Percentiles rank a stretch among this genome's conserved stretches.
Evolutionary conservation across 1,140 invertebrate species (phyloP).

Genomic region (Sarcophaga bullata): DNA sequence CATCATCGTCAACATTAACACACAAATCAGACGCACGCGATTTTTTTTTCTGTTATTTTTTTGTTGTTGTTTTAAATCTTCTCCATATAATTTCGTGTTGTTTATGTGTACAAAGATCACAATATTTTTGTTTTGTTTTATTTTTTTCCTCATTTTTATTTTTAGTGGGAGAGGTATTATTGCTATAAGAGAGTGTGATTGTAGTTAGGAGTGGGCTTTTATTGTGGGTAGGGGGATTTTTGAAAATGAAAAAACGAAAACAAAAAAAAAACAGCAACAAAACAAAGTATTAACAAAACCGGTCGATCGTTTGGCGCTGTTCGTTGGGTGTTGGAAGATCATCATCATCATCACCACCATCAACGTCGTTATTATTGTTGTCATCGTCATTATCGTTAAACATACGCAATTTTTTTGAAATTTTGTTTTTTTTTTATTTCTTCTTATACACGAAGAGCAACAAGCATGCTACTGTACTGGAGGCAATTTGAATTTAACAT

Average conservation of each 20-base stretch:
- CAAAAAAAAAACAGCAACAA: neutral
- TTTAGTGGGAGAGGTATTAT: neutral
- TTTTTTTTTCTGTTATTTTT: conserved; percentile 30
- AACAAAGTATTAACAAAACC: neutral
- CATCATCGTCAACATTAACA: conserved; percentile 15
- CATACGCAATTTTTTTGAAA: conserved; percentile 11
- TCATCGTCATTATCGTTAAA: conserved; percentile 17
- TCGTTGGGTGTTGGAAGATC: conserved; percentile 8
- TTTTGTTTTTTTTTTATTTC: too few relatives aligned
- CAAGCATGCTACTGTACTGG: too few relatives aligned
- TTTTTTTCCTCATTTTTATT: neutral
- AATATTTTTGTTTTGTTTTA: neutral
- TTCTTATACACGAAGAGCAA: too few relatives aligned
- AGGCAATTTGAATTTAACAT: too few relatives aligned
- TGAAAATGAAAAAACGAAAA: neutral
- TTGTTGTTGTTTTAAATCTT: neutral
- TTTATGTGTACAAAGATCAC: neutral
- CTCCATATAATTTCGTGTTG: too few relatives aligned
- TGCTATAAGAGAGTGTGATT: neutral
- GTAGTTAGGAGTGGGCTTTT: neutral
- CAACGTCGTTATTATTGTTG: neutral
- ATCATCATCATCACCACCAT: neutral
- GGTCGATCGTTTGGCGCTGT: neutral
- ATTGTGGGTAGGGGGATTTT: neutral
- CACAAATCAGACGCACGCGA: conserved; percentile 21